Conservation (phyloP, 2,888 invertebrate genomes). For the Drosophila monieri region DNA sequence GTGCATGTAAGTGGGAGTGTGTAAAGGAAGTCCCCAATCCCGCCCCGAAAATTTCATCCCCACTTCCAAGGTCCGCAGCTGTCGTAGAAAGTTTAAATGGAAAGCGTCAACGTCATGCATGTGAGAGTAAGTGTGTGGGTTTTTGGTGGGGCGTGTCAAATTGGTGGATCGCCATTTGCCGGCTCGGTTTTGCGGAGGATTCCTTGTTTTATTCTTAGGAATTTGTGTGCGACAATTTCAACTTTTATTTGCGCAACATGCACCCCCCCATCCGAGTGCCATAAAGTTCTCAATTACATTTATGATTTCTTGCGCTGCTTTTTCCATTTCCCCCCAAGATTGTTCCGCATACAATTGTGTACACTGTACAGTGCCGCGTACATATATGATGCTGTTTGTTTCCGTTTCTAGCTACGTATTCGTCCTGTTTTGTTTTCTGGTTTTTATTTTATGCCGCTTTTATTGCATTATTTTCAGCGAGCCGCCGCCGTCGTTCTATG, state of each 20-base stretch:
- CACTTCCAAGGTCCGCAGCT: constrained; percentile 45
- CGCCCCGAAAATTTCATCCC: constrained; percentile 8
- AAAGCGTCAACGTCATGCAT: constrained; percentile 71
- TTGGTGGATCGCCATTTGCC: constrained; percentile 40
- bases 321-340: constrained; percentile 37
- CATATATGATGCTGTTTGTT: constrained; percentile 39
- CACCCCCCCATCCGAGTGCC: constrained; percentile 15
- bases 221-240: constrained; percentile 72
- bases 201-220: constrained; percentile 67
- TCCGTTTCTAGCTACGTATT: constrained; percentile 23
- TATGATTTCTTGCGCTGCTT: constrained; percentile 73
- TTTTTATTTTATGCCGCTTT: constrained; percentile 71
- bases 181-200: constrained; percentile 55
- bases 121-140: constrained; percentile 10
- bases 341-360: constrained; percentile 6
- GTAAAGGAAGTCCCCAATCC: constrained; percentile 20
- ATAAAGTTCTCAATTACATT: constrained; percentile 79
- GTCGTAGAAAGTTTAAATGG: constrained; percentile 74
- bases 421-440: constrained; percentile 20
- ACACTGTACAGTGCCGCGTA: not conserved
- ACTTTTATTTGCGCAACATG: constrained; percentile 69
- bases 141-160: constrained; percentile 2
- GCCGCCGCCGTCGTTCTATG: constrained; percentile 43
- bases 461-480: constrained; percentile 75
- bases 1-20: constrained; percentile 7